A percentile compares a stretch with the other conserved stretches of the same genome.
Conservation (phyloP, 2,113 vertebrate genomes). For the Danionella cerebrum region DNA sequence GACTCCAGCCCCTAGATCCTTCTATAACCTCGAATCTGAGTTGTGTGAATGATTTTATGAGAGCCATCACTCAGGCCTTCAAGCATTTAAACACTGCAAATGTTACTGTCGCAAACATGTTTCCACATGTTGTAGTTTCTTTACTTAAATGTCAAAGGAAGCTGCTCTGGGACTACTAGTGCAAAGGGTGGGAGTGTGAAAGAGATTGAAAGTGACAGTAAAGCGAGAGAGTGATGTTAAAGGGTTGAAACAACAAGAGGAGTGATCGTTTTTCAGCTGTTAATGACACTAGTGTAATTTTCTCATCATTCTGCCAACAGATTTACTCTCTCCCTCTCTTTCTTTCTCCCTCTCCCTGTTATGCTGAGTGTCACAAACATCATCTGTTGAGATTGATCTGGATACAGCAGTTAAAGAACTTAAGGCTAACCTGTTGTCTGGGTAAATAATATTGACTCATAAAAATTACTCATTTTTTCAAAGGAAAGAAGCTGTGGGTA, state of each 20-base stretch:
- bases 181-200: not conserved
- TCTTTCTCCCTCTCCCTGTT: not conserved
- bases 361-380: slow-evolving; percentile 2
- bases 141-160: not conserved
- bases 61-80: not conserved
- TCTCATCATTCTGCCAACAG: not conserved
- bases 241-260: not conserved
- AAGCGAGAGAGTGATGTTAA: slow-evolving; percentile 7
- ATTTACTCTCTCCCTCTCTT: not conserved
- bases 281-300: slow-evolving; percentile 9
- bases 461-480: too few relatives aligned
- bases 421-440: too few relatives aligned
- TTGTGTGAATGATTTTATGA: not conserved
- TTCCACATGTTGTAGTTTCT: not conserved
- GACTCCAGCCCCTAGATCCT: too few relatives aligned
- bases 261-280: slow-evolving; percentile 6
- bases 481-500: too few relatives aligned
- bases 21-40: too few relatives aligned
- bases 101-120: not conserved
- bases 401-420: too few relatives aligned
- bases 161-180: not conserved
- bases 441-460: too few relatives aligned
- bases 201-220: not conserved
- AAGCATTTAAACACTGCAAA: not conserved
- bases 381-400: too few relatives aligned